Conservation (phyloP, 1,140 invertebrate species). For the Brachionus sp. region DNA sequence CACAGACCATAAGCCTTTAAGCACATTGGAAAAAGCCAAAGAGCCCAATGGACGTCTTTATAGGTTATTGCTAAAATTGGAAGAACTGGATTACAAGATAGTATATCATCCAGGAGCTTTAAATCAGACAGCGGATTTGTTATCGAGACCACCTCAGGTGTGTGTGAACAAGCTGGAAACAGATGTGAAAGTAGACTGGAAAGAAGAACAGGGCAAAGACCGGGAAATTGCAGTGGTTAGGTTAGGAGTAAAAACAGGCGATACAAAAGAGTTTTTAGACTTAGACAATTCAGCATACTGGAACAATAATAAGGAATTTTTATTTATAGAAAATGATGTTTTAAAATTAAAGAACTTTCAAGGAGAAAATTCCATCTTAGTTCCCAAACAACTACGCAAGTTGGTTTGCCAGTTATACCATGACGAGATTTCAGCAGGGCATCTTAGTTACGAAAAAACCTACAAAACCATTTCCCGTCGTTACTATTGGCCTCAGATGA, state of each 20-base stretch:
- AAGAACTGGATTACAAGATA: not conserved
- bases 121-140: not conserved
- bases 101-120: not conserved
- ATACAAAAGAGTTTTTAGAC: not conserved
- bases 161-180: not conserved
- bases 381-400: not conserved
- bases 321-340: not conserved
- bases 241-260: not conserved
- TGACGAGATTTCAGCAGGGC: not conserved
- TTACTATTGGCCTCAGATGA: not conserved
- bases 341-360: not conserved
- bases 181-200: not conserved
- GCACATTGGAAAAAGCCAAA: not conserved
- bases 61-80: not conserved
- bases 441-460: conserved; percentile 1
- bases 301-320: not conserved
- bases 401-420: not conserved
- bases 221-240: not conserved
- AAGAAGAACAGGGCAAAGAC: not conserved
- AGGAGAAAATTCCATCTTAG: not conserved
- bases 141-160: not conserved
- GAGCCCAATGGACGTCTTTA: not conserved
- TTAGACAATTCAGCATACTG: not conserved
- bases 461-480: not conserved
- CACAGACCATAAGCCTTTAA: conserved; percentile 18